These are phyloP conservation scores for Uropsilus gracilis DNA, from an alignment of 2,113 vertebrate species.

Conservation along the genomic window DNA sequence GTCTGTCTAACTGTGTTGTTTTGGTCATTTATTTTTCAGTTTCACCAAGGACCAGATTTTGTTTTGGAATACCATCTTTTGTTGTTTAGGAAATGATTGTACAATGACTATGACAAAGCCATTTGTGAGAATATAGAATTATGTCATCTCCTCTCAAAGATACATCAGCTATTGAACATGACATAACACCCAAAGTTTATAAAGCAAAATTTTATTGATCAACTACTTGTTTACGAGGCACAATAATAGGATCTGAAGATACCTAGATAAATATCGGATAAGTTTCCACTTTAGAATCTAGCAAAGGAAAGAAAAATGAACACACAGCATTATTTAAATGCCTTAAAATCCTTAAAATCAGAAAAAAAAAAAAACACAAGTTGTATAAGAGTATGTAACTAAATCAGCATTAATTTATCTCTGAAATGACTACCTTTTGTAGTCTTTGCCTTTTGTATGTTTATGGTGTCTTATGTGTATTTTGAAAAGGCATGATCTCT, in stretches of 20 bases:
- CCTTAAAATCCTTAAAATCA: background rate
- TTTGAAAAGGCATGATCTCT: background rate
- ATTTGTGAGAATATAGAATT: background rate
- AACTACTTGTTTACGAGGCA: background rate
- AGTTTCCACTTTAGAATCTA: background rate
- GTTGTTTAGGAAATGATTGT: too few species aligned
- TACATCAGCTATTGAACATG: background rate
- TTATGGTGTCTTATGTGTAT: background rate
- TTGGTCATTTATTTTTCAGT: background rate
- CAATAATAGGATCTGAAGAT: background rate
- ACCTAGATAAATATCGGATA: background rate
- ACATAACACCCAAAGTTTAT: background rate
- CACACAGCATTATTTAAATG: background rate
- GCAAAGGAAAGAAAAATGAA: background rate
- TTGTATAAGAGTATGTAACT: background rate
- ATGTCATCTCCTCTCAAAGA: conserved; percentile 6
- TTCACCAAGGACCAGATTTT: background rate
- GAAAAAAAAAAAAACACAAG: background rate
- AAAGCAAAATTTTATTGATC: background rate
- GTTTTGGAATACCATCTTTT: background rate
- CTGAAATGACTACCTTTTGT: background rate
- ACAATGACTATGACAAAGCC: background rate
- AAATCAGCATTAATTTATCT: background rate
- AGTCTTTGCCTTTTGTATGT: background rate
- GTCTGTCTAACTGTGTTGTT: background rate